Evolutionary conservation across 1,140 invertebrate species (phyloP).

Genomic region (Heliconius himera): DNA sequence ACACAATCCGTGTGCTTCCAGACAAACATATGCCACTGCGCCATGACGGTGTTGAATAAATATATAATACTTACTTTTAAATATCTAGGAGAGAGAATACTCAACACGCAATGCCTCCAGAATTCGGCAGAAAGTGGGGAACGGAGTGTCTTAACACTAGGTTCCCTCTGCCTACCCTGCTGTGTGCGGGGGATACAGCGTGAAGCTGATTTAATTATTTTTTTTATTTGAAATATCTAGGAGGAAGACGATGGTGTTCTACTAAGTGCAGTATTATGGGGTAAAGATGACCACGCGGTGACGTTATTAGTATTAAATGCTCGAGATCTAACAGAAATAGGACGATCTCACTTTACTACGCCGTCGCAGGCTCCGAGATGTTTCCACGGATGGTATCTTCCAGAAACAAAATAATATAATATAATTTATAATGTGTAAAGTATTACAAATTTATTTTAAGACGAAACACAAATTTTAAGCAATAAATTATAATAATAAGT

Average conservation of each 20-base stretch:
- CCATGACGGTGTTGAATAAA: too few relatives aligned
- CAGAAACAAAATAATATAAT: background rate
- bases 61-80: conserved; percentile 2
- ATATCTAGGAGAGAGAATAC: conserved; percentile 16
- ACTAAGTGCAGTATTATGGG: conserved; percentile 25
- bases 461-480: background rate
- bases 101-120: too few relatives aligned
- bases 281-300: conserved; percentile 27
- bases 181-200: too few relatives aligned
- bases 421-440: background rate
- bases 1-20: too few relatives aligned
- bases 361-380: conserved; percentile 89
- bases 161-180: too few relatives aligned
- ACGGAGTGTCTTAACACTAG: too few relatives aligned
- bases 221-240: conserved; percentile 12
- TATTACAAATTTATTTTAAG: background rate
- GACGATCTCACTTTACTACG: conserved; percentile 85
- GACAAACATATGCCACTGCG: too few relatives aligned
- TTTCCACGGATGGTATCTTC: conserved; percentile 88
- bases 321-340: conserved; percentile 83
- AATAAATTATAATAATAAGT: too few relatives aligned
- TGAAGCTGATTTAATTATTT: too few relatives aligned
- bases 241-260: conserved; percentile 35
- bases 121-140: too few relatives aligned
- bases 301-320: conserved; percentile 31